Percentiles rank a stretch among this genome's conserved stretches.
Conservation (phyloP, 2,888 invertebrate species). For the Acleris literana region DNA sequence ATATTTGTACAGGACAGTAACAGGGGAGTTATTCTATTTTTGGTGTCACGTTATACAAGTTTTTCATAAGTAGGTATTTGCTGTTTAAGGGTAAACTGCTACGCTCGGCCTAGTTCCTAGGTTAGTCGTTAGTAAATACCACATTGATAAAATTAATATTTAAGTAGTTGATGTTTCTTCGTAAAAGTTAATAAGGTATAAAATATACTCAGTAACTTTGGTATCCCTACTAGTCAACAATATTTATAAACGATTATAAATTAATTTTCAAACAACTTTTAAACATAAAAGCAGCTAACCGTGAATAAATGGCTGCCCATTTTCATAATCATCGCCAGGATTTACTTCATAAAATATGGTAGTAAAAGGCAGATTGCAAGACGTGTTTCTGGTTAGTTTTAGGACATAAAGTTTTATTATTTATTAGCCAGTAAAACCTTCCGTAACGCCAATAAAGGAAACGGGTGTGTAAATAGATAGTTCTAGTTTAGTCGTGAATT, state of each 20-base stretch:
- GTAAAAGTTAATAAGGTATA: too few species aligned
- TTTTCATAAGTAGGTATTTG: slow-evolving; percentile 51
- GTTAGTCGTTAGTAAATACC: too few species aligned
- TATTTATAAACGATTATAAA: too few species aligned
- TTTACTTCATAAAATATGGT: slow-evolving; percentile 25
- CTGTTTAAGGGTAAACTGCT: slow-evolving; percentile 44
- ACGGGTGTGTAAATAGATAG: background rate
- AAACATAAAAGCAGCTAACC: too few species aligned
- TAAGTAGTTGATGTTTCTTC: too few species aligned
- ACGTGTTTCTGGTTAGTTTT: slow-evolving; percentile 2
- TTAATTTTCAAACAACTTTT: too few species aligned
- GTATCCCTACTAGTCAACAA: too few species aligned
- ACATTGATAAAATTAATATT: too few species aligned
- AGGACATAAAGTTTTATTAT: slow-evolving; percentile 4
- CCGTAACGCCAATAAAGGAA: slow-evolving; percentile 23
- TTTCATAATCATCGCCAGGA: too few species aligned
- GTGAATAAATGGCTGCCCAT: too few species aligned
- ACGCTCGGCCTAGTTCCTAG: slow-evolving; percentile 17
- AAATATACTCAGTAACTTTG: too few species aligned
- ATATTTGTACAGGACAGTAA: slow-evolving; percentile 26
- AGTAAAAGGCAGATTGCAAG: slow-evolving; percentile 7
- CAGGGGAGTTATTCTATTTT: slow-evolving; percentile 45
- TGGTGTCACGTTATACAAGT: slow-evolving; percentile 53
- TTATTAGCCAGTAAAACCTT: slow-evolving; percentile 11
- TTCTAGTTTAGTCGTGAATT: slow-evolving; percentile 13